Evolutionary conservation across 2,888 invertebrate genomes (phyloP).

Genomic region (Exocentrus adspersus): DNA sequence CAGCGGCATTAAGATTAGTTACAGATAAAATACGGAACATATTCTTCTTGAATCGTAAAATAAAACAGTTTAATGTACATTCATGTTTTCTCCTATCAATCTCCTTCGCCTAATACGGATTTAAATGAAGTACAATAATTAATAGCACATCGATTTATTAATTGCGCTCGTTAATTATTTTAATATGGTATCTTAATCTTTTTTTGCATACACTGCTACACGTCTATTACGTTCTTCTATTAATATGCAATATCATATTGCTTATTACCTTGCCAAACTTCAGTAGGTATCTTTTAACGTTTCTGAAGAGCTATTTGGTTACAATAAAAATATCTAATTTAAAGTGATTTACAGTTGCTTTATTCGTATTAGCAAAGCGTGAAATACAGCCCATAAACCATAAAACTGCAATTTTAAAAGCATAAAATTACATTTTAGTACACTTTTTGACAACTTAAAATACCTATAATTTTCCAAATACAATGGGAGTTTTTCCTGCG

Average conservation of each 20-base stretch:
- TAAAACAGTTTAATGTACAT: conserved; percentile 4
- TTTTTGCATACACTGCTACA: background rate
- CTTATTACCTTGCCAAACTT: background rate
- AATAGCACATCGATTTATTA: background rate
- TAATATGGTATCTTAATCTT: background rate
- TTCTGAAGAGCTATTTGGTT: background rate
- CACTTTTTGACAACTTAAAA: conserved; percentile 21
- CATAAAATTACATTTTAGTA: conserved; percentile 21
- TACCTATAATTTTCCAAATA: conserved; percentile 18
- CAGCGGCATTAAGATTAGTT: background rate
- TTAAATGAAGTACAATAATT: conserved; percentile 1
- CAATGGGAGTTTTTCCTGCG: conserved; percentile 8
- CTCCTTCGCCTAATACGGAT: conserved; percentile 6
- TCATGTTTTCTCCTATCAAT: background rate
- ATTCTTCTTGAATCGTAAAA: background rate
- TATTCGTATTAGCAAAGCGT: background rate
- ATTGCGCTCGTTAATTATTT: background rate
- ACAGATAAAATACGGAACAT: conserved; percentile 1
- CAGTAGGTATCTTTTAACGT: background rate
- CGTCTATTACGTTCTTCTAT: no score
- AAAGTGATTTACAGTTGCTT: conserved; percentile 18
- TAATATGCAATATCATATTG: background rate
- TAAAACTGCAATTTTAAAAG: conserved; percentile 21
- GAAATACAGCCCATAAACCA: conserved; percentile 21
- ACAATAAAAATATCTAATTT: conserved; percentile 15